phyloP scores from a whole-genome alignment of 1,140 invertebrate genomes.

The Cydia pomonella region DNA sequence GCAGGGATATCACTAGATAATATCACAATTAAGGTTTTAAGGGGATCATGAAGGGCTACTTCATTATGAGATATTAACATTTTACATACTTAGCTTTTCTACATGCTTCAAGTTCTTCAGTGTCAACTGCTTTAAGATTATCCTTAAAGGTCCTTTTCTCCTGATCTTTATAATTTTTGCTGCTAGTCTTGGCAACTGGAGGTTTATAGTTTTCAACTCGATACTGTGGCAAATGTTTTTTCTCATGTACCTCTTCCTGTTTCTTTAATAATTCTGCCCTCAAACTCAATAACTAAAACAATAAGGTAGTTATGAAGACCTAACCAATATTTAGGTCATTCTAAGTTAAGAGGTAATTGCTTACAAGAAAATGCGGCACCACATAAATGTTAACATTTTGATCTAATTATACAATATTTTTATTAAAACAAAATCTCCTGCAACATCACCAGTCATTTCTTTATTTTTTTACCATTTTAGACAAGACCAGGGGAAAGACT shows the following conservation, averaged over 20 bases:
- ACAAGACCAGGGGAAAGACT: no score
- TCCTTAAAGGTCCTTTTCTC: slow-evolving; percentile 64
- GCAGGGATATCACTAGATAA: no score
- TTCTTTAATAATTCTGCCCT: slow-evolving; percentile 90
- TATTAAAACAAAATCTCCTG: no score
- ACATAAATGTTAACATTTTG: no score
- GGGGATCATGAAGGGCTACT: background rate
- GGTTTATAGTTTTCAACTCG: slow-evolving; percentile 72
- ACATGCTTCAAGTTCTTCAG: slow-evolving; percentile 77
- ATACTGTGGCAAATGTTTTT: slow-evolving; percentile 79
- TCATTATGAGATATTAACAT: background rate
- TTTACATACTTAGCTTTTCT: slow-evolving; percentile 83
- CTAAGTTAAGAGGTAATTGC: no score
- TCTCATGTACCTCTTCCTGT: slow-evolving; percentile 86
- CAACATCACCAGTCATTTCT: no score
- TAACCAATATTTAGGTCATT: background rate
- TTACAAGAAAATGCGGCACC: no score
- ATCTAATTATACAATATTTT: no score
- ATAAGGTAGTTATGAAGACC: slow-evolving; percentile 35
- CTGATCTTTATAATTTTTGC: slow-evolving; percentile 48
- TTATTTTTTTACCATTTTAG: no score
- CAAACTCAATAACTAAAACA: slow-evolving; percentile 83
- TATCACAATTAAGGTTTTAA: no score
- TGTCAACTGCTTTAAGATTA: slow-evolving; percentile 76
- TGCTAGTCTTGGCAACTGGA: slow-evolving; percentile 40